A percentile compares a stretch with the other conserved stretches of the same genome.
These are phyloP conservation scores for Anguilla pacifica DNA, from an alignment of 2,797 vertebrate species.

Conservation along the genomic window DNA sequence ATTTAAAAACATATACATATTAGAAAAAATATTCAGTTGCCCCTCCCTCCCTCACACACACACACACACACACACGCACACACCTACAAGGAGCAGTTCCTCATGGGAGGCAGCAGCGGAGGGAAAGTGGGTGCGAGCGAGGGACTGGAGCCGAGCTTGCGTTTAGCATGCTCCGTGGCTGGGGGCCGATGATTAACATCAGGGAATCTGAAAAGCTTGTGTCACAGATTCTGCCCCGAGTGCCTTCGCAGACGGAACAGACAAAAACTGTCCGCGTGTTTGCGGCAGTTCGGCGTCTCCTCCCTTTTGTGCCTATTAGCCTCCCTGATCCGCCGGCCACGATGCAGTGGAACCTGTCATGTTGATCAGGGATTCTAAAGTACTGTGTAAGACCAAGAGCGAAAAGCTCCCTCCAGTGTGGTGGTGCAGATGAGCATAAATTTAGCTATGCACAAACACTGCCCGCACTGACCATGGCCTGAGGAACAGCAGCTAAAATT, in stretches of 20 bases:
- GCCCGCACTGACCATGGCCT: neutral
- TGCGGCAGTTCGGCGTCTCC: neutral
- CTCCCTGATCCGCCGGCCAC: neutral
- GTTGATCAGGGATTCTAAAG: neutral
- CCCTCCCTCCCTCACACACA: too few relatives aligned
- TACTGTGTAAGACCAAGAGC: neutral
- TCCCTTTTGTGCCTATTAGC: neutral
- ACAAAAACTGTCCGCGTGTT: neutral
- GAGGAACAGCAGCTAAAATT: neutral
- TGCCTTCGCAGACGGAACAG: neutral
- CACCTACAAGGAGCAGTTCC: neutral
- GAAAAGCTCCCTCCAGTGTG: neutral
- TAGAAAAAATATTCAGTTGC: too few relatives aligned
- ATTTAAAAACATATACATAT: neutral
- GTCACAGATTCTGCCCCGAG: conserved; percentile 57
- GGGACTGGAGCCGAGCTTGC: neutral
- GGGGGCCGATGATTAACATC: conserved; percentile 67
- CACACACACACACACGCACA: neutral
- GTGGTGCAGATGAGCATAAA: neutral
- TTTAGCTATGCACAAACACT: neutral
- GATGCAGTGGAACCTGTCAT: neutral
- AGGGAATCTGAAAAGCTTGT: conserved; percentile 65
- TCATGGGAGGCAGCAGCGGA: neutral
- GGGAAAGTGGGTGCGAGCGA: neutral
- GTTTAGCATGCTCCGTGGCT: conserved; percentile 41